Percentiles rank a stretch among this genome's conserved stretches.
These are phyloP conservation scores for Cirrhinus molitorella DNA, from an alignment of 2,797 vertebrate genomes.

Conservation along the genomic window DNA sequence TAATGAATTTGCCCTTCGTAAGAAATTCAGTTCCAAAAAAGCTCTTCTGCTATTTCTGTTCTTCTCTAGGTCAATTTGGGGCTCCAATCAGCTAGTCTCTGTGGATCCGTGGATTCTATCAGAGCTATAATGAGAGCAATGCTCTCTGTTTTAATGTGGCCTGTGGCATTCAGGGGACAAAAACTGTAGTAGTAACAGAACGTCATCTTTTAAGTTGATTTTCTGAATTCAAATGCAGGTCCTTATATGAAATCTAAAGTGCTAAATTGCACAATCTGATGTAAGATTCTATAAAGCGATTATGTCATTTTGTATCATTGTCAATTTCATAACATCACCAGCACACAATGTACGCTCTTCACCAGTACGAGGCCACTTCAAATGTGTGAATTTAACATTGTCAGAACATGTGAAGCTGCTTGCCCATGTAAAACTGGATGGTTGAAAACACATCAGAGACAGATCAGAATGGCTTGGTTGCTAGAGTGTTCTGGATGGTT, in stretches of 20 bases:
- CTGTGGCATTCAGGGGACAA: background rate
- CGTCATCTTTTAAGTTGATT: background rate
- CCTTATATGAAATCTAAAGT: background rate
- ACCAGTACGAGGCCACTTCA: background rate
- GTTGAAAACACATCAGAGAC: background rate
- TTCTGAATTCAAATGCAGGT: background rate
- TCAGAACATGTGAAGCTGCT: background rate
- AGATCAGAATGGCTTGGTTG: background rate
- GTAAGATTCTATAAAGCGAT: background rate
- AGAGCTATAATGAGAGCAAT: conserved; percentile 40
- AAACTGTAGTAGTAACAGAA: background rate
- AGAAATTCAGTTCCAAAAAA: conserved; percentile 29
- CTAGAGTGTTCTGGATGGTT: background rate
- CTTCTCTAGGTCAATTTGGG: conserved; percentile 36
- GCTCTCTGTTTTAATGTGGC: conserved; percentile 28
- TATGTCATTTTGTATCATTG: conserved; percentile 2
- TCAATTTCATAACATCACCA: background rate
- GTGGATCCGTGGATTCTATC: conserved; percentile 21
- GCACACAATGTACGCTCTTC: background rate
- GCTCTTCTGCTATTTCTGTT: conserved; percentile 3
- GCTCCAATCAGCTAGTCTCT: conserved; percentile 39
- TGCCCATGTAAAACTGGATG: background rate
- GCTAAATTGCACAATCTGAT: background rate
- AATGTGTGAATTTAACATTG: background rate
- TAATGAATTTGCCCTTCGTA: conserved; percentile 40